These are phyloP conservation scores for Cepphus grylle DNA, from an alignment of 2,113 vertebrate species.

Conservation along the genomic window DNA sequence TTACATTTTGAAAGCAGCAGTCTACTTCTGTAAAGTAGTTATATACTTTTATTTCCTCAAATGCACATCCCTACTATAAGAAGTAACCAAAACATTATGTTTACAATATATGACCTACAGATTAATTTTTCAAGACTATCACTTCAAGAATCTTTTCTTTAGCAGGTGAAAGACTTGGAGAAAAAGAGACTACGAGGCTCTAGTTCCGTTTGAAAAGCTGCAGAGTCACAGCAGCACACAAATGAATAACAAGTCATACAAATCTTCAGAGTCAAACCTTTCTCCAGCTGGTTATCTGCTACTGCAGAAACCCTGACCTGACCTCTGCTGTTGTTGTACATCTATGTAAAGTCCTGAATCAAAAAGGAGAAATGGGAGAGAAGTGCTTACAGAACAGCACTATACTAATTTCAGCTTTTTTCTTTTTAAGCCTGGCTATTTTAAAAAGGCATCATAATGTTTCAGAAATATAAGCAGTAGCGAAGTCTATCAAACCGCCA, in stretches of 20 bases:
- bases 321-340: background rate
- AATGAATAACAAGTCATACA: background rate
- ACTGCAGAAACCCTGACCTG: background rate
- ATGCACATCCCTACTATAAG: background rate
- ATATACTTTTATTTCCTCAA: background rate
- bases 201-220: background rate
- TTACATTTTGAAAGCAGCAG: background rate
- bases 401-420: background rate
- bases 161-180: background rate
- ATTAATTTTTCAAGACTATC: background rate
- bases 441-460: background rate
- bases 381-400: background rate
- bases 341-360: background rate
- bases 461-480: background rate
- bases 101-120: background rate
- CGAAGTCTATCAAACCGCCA: background rate
- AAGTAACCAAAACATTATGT: background rate
- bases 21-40: background rate
- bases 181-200: fast-evolving
- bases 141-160: background rate
- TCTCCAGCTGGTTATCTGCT: background rate
- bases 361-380: background rate
- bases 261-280: background rate
- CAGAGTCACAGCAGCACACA: background rate
- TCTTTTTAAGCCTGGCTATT: background rate